Base-by-base conservation (phyloP, 53 echinoderm and acorn worm species). In the Hippasteria phrygiana region DNA sequence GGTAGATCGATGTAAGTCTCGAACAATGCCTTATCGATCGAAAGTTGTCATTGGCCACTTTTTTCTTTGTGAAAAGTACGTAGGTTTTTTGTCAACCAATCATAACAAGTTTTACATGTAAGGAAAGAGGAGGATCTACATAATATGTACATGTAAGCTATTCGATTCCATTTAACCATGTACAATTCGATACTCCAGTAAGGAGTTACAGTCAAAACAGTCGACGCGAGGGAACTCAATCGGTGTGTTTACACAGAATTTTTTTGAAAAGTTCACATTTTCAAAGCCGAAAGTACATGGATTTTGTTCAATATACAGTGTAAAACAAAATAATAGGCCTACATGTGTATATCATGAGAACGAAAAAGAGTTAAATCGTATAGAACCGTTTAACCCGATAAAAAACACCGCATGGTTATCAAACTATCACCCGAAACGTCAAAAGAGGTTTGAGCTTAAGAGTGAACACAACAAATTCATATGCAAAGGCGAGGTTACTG, bases 401-500 rank as follows among this genome's bases (percentile, higher is more conserved):
- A 51, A 51, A 51, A 51, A 51, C 2, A 51, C 51, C 51, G 13
- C 51, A 51, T 51, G 16, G 51, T 51, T 10, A 51, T 51, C 51
- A 8, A 14, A 51, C 51, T 51, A 51, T 51, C 16, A 51, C 16
- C 2, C 51, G n/a, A 51, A 51, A 2, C 9, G 51, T 51, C 51
- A 20, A 14, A 51, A 51, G 24, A 63, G 24, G 5, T 48, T 7
- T n/a, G n/a, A n/a, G n/a, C n/a, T n/a, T 7, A 48, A 14, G 8
- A 48, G 8, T 48, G 8, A 8, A 36, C 69, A 33, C 17, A 67
- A 33, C 69, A 33, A 67, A 35, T 33, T 67, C 69, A 35, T 36
- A n/a, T 38, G 31, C 20, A 40, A 75, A 33, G 46, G 42, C 47
- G 53, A 69, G 85, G 85, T 85, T 37, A 85, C 70, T 85, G 85